phyloP scores from a whole-genome alignment of 2,113 vertebrate genomes.

The Sturnus vulgaris region DNA sequence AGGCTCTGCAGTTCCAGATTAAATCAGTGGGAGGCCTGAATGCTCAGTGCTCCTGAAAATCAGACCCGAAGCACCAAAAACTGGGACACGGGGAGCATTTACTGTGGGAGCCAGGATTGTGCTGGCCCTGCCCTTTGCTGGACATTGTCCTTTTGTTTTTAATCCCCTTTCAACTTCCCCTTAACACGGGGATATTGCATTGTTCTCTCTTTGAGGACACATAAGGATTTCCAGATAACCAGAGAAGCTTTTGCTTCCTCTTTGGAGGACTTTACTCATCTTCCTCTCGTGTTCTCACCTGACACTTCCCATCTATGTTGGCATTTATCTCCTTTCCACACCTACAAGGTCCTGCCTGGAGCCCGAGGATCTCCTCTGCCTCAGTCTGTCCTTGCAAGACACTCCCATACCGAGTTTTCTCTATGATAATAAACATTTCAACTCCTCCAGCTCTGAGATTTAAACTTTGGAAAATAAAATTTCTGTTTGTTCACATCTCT shows the following conservation, averaged over 20 bases:
- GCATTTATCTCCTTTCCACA: not conserved
- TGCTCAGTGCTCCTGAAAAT: not conserved
- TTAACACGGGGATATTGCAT: rapidly evolving
- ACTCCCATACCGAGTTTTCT: not conserved
- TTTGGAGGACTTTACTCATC: not conserved
- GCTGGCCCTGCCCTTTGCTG: not conserved
- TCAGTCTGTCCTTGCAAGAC: not conserved
- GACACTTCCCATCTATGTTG: not conserved
- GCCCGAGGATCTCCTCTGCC: not conserved
- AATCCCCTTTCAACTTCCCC: not conserved
- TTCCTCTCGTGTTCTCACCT: not conserved
- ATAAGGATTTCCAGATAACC: not conserved
- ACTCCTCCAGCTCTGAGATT: not conserved
- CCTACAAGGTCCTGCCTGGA: not conserved
- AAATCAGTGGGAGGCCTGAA: slow-evolving; percentile 35
- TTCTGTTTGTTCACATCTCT: not conserved
- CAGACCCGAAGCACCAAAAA: not conserved
- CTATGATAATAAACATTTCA: not conserved
- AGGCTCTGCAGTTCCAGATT: slow-evolving; percentile 36
- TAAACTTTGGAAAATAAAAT: not conserved
- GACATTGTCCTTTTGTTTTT: not conserved
- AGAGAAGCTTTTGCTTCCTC: not conserved
- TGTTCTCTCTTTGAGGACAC: not conserved
- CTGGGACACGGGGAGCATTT: not conserved
- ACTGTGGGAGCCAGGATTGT: not conserved